Evolutionary conservation across 2,888 invertebrate genomes (phyloP), one percentile per base, ranked within the genome.

Genomic region (Caenorhabditis sp.): DNA sequence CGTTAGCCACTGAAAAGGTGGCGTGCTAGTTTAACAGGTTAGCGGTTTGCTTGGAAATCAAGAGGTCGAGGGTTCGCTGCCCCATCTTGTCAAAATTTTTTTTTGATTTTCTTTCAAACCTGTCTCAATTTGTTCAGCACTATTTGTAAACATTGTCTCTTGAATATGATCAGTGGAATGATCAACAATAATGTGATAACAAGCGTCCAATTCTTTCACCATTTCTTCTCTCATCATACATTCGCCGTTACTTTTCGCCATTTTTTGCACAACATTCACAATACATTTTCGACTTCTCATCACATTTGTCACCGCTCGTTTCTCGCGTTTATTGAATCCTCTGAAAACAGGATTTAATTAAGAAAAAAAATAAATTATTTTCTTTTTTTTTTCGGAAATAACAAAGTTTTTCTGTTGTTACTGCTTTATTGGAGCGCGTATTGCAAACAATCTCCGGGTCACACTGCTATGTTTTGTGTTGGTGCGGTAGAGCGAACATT

Each of bases 211-310:
- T 12, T 76, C 69, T 55, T 74, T 76, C 14, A 81, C 65, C 10
- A 80, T 57, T n/a, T 63, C 62, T n/a, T 77, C 72, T 63, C 77
- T 69, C 49, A 70, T 43, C 17, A 72, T 68, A 50, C 82, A 81
- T 53, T 79, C 76, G 23, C 61, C 26, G 21, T 51, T 60, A 3
- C 17, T 43, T 43, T 10, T 67, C 8, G 78, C 65, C 23, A 77
- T 59, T 58, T 70, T 67, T 69, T 81, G 78, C 6, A 84, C 68
- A 5, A 81, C 78, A 21, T 66, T 53, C 26, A 81, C 66, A 10
- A 84, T 83, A 71, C 84, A 84, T 27, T 80, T 76, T 23, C 83
- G 76, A 50, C 80, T 80, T 24, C 84, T 69, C 77, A 79, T 78
- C 21, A 83, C 73, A 58, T 83, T 79, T 1, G 83, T 82, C 0